Conservation (phyloP, 2,797 vertebrate species). For the Alosa sapidissima region DNA sequence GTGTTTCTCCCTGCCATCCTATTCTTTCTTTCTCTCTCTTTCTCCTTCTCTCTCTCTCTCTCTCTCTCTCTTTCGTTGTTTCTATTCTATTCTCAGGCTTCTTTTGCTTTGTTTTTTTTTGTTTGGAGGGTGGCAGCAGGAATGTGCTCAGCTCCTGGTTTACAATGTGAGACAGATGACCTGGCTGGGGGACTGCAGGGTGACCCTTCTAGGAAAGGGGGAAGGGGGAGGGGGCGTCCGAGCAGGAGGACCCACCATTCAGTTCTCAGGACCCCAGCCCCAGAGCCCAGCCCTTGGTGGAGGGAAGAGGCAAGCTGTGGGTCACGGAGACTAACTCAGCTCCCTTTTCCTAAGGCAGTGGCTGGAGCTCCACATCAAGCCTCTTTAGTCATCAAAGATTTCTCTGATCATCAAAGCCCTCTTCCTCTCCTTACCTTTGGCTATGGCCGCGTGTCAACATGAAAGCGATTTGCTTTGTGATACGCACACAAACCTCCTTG, state of each 20-base stretch:
- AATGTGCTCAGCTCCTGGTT: constrained; percentile 47
- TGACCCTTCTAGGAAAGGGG: constrained; percentile 48
- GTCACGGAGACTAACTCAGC: not conserved
- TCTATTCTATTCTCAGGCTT: constrained; percentile 43
- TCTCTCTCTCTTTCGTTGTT: constrained; percentile 40
- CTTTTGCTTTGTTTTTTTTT: constrained; percentile 48
- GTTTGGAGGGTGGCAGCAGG: constrained; percentile 47
- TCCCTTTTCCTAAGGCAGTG: not conserved
- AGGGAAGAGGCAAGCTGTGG: not conserved
- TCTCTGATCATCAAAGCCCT: constrained; percentile 20
- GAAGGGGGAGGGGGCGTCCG: constrained; percentile 22
- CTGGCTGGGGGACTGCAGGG: constrained; percentile 38
- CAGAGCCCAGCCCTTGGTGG: not conserved
- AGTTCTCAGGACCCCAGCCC: not conserved
- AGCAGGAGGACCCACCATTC: not conserved
- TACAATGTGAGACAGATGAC: constrained; percentile 43
- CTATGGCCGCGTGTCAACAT: not conserved
- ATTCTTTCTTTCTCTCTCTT: not conserved
- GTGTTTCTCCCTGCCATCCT: not conserved
- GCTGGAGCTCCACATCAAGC: constrained; percentile 17
- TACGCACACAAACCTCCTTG: constrained; percentile 15
- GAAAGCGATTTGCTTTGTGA: constrained; percentile 13
- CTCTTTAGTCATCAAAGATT: constrained; percentile 22
- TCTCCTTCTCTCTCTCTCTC: constrained; percentile 45
- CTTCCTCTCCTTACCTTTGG: constrained; percentile 20